Base-by-base conservation (phyloP, 1,140 invertebrate genomes). In the Drosophila melanica region DNA sequence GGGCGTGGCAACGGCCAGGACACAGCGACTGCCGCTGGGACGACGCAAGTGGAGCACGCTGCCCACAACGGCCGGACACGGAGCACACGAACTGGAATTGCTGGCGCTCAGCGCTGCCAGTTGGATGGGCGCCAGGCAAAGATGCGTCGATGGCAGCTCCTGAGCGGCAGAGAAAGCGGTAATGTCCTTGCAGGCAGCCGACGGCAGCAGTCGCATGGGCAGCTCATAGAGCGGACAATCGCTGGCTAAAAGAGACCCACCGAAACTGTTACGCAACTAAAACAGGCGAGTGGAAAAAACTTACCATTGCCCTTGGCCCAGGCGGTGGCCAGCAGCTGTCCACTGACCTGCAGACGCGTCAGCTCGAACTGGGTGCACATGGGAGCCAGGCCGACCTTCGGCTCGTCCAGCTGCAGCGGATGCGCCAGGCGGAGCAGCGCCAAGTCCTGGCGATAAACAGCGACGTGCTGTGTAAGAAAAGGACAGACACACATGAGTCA, bases 191-290 rank as follows among this genome's bases (percentile, higher is more conserved):
- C 82, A 87, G n/a, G 53, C 76, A n/a, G 50, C 23, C 0, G 62
- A 55, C 35, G 76, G 84, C 1, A 81, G 60, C 57, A 87, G 47
- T 0, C 85, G 82, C 82, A 87, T 87, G 37, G 75, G 68, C 57
- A 89, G 57, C 50, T 87, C 82, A 30, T 79, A 87, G 6, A 87
- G n/a, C 0, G 79, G 67, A 11, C 82, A 87, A 14, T 89, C 82
- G 16, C 67, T 51, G 12, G n/a, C 82, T 86, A 39, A 12, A 10
- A 7, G 5, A 27, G 37, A 14, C 11, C n/a, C 2, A 8, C 18
- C 14, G 3, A n/a, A 20, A 9, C 4, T 4, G 7, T 45, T 4
- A 3, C 10, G 42, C 8, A 16, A 8, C 9, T 10, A 5, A 20
- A 6, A 11, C 4, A 20, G 14, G 1, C 3, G 14, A 23, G 44